Evolutionary conservation across 2,113 vertebrate species (phyloP).

Genomic region (Macquaria ambigua): DNA sequence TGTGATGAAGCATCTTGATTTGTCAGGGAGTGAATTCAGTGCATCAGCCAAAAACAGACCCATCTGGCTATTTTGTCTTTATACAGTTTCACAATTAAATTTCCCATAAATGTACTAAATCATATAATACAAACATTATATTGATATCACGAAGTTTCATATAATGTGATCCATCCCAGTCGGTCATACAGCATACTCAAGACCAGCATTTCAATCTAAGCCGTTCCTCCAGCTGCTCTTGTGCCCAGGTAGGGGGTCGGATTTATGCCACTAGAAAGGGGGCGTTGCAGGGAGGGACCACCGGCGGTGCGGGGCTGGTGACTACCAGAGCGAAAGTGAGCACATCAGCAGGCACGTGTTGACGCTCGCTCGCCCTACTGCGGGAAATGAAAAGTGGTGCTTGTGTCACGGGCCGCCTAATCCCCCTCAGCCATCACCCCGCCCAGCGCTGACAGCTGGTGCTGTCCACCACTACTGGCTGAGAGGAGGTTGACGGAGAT

Average conservation of each 20-base stretch:
- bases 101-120: neutral
- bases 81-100: neutral
- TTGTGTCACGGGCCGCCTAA: conserved; percentile 65
- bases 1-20: neutral
- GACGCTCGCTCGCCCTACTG: neutral
- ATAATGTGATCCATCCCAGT: neutral
- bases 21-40: neutral
- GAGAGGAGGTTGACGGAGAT: conserved; percentile 35
- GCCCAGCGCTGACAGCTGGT: conserved; percentile 51
- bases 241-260: neutral
- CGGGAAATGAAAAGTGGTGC: conserved; percentile 69
- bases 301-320: neutral
- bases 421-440: conserved; percentile 31
- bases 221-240: neutral
- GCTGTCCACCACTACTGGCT: conserved; percentile 5
- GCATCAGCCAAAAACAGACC: neutral
- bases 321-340: conserved; percentile 23
- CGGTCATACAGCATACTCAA: too few species aligned
- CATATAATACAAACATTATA: neutral
- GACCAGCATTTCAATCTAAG: neutral
- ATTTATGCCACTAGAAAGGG: neutral
- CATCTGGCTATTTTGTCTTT: neutral
- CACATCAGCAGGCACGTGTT: conserved; percentile 51
- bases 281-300: neutral
- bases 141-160: neutral